A percentile compares a stretch with the other conserved stretches of the same genome.
Evolutionary conservation across 2,888 invertebrate species (phyloP).

Genomic region (Archips crataeganus): DNA sequence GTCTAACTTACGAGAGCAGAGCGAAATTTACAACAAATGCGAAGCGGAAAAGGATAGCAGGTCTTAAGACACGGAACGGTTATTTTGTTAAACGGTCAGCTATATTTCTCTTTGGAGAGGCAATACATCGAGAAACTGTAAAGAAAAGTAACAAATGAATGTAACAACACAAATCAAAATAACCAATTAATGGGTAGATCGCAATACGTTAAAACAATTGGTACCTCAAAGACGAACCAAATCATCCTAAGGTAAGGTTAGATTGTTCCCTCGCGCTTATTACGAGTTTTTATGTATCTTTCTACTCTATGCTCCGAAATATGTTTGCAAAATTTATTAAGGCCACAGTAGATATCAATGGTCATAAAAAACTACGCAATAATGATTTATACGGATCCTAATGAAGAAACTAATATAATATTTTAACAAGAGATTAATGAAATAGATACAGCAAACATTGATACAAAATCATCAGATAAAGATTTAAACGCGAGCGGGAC

Average conservation of each 20-base stretch:
- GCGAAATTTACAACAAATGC: slow-evolving; percentile 52
- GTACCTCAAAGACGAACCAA: too few relatives aligned
- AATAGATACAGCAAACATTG: slow-evolving; percentile 29
- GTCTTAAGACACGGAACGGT: slow-evolving; percentile 57
- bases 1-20: slow-evolving; percentile 52
- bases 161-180: background rate
- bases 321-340: background rate
- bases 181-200: too few relatives aligned
- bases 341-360: background rate
- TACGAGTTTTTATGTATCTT: too few relatives aligned
- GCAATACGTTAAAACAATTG: too few relatives aligned
- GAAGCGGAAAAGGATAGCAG: slow-evolving; percentile 46
- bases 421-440: slow-evolving; percentile 5
- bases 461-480: slow-evolving; percentile 33
- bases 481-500: slow-evolving; percentile 51
- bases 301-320: too few relatives aligned
- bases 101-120: slow-evolving; percentile 51
- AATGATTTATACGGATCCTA: background rate
- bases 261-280: too few relatives aligned
- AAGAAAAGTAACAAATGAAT: background rate
- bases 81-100: slow-evolving; percentile 53
- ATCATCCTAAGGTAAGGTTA: too few relatives aligned
- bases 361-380: background rate
- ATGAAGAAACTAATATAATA: background rate
- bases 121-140: slow-evolving; percentile 47